Percentiles rank a stretch among this genome's conserved stretches.
These are phyloP conservation scores for Ophioninae sp. DNA, from an alignment of 2,888 invertebrate genomes.

Conservation along the genomic window DNA sequence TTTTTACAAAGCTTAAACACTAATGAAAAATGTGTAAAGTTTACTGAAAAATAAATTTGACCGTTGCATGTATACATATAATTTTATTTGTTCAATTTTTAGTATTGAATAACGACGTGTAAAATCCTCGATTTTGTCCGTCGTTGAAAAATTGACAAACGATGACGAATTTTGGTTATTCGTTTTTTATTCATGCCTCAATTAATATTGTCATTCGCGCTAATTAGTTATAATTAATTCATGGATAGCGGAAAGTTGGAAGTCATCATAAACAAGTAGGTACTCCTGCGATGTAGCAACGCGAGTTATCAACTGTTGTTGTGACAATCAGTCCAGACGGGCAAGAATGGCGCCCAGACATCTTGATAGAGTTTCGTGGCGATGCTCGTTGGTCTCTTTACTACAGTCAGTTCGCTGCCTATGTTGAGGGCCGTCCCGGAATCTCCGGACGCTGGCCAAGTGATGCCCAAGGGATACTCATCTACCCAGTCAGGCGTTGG, in stretches of 20 bases:
- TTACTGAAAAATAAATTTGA: too few species aligned
- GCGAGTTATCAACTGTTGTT: neutral
- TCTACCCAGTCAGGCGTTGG: conserved; percentile 38
- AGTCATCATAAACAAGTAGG: neutral
- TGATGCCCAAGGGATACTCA: conserved; percentile 13
- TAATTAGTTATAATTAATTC: neutral
- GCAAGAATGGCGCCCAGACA: neutral
- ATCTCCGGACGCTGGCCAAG: conserved; percentile 40
- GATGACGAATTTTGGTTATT: too few species aligned
- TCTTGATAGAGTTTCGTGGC: neutral
- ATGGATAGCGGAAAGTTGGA: neutral
- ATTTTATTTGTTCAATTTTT: too few species aligned
- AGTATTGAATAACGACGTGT: too few species aligned
- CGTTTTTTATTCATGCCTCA: too few species aligned
- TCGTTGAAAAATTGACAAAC: too few species aligned
- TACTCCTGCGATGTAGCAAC: neutral
- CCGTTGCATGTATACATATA: too few species aligned
- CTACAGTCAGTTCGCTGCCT: conserved; percentile 26
- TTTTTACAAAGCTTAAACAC: too few species aligned
- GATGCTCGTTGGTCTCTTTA: conserved; percentile 13
- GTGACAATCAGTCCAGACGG: neutral
- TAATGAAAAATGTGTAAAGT: too few species aligned
- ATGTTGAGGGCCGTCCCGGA: conserved; percentile 38
- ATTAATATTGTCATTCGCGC: too few species aligned
- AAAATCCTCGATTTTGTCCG: too few species aligned